Evolutionary conservation across 2,797 vertebrate species (phyloP), one percentile per base, ranked within the genome.

Genomic region (Euphonia xanthogaster): DNA sequence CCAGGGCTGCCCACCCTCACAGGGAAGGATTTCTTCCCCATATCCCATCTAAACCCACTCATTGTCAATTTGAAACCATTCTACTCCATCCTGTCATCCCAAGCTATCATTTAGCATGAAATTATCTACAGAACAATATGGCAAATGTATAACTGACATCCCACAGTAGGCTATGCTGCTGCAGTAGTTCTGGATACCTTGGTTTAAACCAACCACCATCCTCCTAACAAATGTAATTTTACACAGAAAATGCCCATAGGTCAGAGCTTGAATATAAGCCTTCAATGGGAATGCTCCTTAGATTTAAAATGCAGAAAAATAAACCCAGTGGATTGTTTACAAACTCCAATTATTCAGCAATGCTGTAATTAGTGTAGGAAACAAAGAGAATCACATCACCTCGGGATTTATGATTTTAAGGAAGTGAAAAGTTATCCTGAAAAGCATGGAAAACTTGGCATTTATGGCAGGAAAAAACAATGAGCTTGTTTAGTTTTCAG

Each of bases 1-100:
- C 58, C 58, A 55, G 60, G 20, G 21, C 30, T 31, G 0, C 1
- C 35, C 60, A 65, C 13, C 17, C 48, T 48, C 60, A 3, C 35
- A 57, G 66, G 14, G 18, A 53, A 4, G 0, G 5, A 42, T 24
- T 76, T 4, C 39, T 30, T 8, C n/a, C 40, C n/a, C 31, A 13
- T 6, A 51, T 51, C 14, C 37, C 20, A 51, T 7, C 22, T 14
- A 35, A 11, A 1, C 6, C n/a, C 14, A 1, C 9, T 8, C 12
- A 33, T 11, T 70, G 20, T 7, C 48, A 15, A 9, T 70, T 25
- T 45, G 7, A 25, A 62, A 28, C 30, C 30, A 22, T 62, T 28
- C 20, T 12, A 25, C 14, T 23, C 33, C 7, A 1, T 35, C 9
- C 33, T 33, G 14, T 54, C 55, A 12, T 30, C 25, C 25, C 14